Conservation (phyloP, 2,797 vertebrate species). For the Gymnothorax reevesii region DNA sequence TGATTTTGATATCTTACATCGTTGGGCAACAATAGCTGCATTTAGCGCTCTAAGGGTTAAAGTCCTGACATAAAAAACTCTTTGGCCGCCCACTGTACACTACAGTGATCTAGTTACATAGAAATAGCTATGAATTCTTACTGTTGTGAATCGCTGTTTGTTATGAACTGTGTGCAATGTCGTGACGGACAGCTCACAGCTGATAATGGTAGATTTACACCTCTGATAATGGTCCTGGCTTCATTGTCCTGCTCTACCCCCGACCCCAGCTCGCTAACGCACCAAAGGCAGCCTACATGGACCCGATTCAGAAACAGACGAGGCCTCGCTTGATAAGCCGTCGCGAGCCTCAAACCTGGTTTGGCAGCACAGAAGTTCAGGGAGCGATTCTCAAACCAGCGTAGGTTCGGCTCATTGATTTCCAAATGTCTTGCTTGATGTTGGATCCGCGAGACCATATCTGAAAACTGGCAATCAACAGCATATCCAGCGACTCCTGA, state of each 20-base stretch:
- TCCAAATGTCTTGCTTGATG: neutral
- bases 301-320: neutral
- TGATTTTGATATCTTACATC: too few relatives aligned
- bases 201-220: neutral
- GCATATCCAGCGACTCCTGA: neutral
- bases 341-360: neutral
- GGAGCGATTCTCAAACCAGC: neutral
- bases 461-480: neutral
- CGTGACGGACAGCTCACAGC: too few relatives aligned
- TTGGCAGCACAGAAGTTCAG: neutral
- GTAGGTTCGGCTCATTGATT: neutral
- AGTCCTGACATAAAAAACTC: too few relatives aligned
- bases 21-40: too few relatives aligned
- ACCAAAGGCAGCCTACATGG: neutral
- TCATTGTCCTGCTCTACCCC: neutral
- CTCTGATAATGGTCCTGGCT: neutral
- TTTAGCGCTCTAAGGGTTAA: too few relatives aligned
- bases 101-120: too few relatives aligned
- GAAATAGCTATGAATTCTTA: too few relatives aligned
- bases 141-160: too few relatives aligned
- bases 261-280: neutral
- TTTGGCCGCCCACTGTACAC: too few relatives aligned
- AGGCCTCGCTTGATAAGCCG: neutral
- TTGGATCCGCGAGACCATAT: neutral
- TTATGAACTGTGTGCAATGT: too few relatives aligned